phyloP scores from a whole-genome alignment of 2,797 vertebrate genomes.

The Amniataba percoides region DNA sequence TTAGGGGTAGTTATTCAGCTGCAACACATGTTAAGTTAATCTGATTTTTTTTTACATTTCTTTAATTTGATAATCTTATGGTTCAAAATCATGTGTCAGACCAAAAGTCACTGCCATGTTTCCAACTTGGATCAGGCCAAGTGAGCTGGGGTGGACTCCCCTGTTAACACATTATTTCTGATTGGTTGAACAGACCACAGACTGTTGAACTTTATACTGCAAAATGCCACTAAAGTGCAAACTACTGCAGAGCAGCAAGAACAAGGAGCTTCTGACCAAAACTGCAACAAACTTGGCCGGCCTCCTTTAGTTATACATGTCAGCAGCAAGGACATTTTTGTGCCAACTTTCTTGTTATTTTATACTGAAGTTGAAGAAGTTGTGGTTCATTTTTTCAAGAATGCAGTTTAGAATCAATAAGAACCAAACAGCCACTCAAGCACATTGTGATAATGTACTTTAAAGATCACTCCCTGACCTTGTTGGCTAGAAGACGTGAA shows the following conservation, averaged over 20 bases:
- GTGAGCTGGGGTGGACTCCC: conserved; percentile 28
- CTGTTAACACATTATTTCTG: conserved; percentile 66
- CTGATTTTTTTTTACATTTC: conserved; percentile 31
- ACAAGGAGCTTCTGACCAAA: conserved; percentile 9
- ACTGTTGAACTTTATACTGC: conserved; percentile 51
- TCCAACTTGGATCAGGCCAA: conserved; percentile 36
- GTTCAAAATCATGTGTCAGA: conserved; percentile 56
- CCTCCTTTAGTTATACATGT: neutral
- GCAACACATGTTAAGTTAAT: conserved; percentile 45
- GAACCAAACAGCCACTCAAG: neutral
- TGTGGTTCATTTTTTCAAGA: conserved; percentile 14
- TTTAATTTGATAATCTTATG: conserved; percentile 64
- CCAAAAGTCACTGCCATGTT: conserved; percentile 55
- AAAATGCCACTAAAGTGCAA: conserved; percentile 31
- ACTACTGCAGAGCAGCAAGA: conserved; percentile 7
- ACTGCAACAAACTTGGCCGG: conserved; percentile 8
- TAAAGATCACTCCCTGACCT: conserved; percentile 16
- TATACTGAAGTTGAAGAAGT: conserved; percentile 17
- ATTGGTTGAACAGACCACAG: conserved; percentile 66
- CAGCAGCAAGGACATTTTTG: neutral
- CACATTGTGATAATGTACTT: conserved; percentile 11
- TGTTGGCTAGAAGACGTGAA: conserved; percentile 29
- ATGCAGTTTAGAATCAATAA: conserved; percentile 13
- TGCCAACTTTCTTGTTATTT: conserved; percentile 3
- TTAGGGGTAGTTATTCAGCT: conserved; percentile 35